phyloP scores from a whole-genome alignment of 1,140 invertebrate species.

The Uloborus diversus region DNA sequence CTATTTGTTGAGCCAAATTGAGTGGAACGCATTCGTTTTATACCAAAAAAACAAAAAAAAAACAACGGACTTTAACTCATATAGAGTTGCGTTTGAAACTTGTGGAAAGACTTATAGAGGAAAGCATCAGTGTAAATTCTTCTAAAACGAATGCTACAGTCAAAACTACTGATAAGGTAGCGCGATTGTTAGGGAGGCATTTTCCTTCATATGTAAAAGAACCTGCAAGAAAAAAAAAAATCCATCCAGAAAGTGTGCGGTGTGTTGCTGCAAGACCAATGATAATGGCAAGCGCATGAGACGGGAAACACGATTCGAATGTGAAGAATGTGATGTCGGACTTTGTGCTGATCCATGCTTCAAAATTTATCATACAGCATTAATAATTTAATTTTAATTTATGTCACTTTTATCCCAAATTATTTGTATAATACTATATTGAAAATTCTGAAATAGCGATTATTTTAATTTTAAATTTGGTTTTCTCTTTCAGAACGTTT shows the following conservation, averaged over 20 bases:
- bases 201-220: neutral
- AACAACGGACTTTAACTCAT: neutral
- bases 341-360: constrained; percentile 7
- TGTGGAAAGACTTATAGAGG: neutral
- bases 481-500: too few species aligned
- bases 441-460: too few species aligned
- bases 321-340: neutral
- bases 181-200: neutral
- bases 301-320: neutral
- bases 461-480: too few species aligned
- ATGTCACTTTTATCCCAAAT: too few species aligned
- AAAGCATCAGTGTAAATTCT: neutral
- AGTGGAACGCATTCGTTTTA: neutral
- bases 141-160: neutral
- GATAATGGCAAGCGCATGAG: constrained; percentile 4
- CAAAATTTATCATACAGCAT: constrained; percentile 2
- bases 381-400: too few species aligned
- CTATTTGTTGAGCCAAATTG: neutral
- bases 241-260: neutral
- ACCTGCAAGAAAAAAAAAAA: constrained; percentile 9
- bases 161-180: neutral
- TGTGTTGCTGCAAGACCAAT: constrained; percentile 5
- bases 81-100: neutral
- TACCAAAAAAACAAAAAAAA: neutral
- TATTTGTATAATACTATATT: too few species aligned